phyloP scores from a whole-genome alignment of 1,140 invertebrate species.

The Tetramorium alpestre region DNA sequence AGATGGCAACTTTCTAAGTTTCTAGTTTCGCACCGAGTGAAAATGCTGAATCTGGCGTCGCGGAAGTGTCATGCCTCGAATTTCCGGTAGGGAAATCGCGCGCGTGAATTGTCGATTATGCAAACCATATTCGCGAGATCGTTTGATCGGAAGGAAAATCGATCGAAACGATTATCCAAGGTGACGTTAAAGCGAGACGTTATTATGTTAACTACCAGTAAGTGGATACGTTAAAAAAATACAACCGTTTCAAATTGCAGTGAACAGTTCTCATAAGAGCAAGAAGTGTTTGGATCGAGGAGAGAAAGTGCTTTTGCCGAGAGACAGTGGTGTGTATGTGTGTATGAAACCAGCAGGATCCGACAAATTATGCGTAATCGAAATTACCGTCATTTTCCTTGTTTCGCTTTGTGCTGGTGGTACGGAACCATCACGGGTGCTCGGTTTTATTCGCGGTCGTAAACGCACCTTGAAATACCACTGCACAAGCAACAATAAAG shows the following conservation, averaged over 20 bases:
- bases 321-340: background rate
- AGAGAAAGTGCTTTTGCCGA: constrained; percentile 78
- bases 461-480: constrained; percentile 30
- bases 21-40: constrained; percentile 63
- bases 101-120: constrained; percentile 47
- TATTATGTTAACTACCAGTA: constrained; percentile 42
- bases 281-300: constrained; percentile 48
- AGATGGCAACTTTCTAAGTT: constrained; percentile 55
- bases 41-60: constrained; percentile 33
- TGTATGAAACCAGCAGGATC: constrained; percentile 41
- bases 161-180: constrained; percentile 21
- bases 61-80: constrained; percentile 58
- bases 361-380: constrained; percentile 78
- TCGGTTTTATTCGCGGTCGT: constrained; percentile 39
- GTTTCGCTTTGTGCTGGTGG: constrained; percentile 67
- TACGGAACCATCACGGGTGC: constrained; percentile 40
- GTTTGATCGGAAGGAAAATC: constrained; percentile 29
- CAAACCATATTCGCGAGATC: constrained; percentile 13
- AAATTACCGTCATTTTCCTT: constrained; percentile 76
- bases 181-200: background rate
- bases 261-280: constrained; percentile 20
- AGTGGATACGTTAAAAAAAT: constrained; percentile 17
- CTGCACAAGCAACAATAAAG: constrained; percentile 11
- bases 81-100: constrained; percentile 39
- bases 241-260: constrained; percentile 31